Percentiles rank a stretch among this genome's conserved stretches.
Evolutionary conservation across 2,888 invertebrate genomes (phyloP).

Genomic region (Lithophane semibrunnea): DNA sequence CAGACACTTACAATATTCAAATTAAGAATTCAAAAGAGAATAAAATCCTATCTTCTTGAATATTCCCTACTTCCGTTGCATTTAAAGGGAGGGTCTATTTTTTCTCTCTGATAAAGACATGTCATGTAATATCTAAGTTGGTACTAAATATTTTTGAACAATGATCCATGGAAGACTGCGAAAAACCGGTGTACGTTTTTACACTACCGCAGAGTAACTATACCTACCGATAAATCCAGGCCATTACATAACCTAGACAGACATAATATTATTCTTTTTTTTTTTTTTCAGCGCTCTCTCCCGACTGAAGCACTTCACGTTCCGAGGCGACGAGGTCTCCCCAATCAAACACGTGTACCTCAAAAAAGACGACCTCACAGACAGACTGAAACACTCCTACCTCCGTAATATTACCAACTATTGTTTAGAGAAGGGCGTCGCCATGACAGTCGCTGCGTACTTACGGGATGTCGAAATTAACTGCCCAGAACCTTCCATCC

Average conservation of each 20-base stretch:
- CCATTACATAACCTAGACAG: no score
- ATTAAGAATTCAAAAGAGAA: neutral
- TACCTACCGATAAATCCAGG: no score
- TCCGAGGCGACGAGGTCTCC: conserved; percentile 91
- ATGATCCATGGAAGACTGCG: neutral
- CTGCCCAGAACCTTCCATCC: conserved; percentile 93
- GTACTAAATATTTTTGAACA: neutral
- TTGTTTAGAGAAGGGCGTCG: conserved; percentile 92
- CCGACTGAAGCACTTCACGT: conserved; percentile 84
- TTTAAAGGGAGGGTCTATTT: no score
- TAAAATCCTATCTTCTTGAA: neutral
- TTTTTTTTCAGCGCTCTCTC: conserved; percentile 80
- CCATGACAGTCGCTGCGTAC: conserved; percentile 93
- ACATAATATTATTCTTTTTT: neutral
- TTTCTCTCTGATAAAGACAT: neutral
- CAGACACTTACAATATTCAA: neutral
- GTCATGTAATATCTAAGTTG: neutral
- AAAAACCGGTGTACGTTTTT: neutral
- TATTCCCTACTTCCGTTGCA: neutral
- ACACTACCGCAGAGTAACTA: no score
- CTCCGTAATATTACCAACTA: conserved; percentile 92
- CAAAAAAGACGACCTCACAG: conserved; percentile 85
- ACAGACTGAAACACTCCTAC: conserved; percentile 86
- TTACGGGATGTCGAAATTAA: conserved; percentile 92
- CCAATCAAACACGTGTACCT: conserved; percentile 95